Evolutionary conservation across 2,113 vertebrate genomes (phyloP), one percentile per base, ranked within the genome.

Genomic region (Salvator merianae): DNA sequence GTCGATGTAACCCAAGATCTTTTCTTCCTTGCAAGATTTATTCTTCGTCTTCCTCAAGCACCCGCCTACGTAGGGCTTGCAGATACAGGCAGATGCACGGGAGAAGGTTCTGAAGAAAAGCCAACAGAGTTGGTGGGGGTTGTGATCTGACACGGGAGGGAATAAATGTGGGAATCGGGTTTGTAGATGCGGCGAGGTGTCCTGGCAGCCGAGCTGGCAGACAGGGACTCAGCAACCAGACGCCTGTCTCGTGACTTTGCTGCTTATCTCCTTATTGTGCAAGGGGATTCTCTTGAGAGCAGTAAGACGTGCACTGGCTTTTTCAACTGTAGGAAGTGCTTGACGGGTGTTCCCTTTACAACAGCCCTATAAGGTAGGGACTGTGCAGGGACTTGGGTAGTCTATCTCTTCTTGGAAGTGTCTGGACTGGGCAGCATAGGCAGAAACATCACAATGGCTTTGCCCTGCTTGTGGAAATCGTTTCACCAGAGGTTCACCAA

Each of bases 391-490:
- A 28, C 22, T 9, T 55, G 2, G 1, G 28, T n/a, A 28, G 32
- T 1, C 14, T 24, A 6, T 3, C 47, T 40, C 3, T 16, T 3
- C 88, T 50, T 14, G 53, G 66, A 3, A 22, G 72, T 83, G 78
- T 43, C 84, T 84, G 79, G 84, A 73, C 87, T 71, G 86, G 28
- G 6, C 22, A 2, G 4, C 32, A 40, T 88, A 36, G 50, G 87
- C 81, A 16, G 7, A 80, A 38, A 12, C 14, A 9, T 2, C 24
- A 53, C 24, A 22, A 26, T n/a, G 26, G 26, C 5, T 79, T 30
- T 4, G 13, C 6, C 14, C 24, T 62, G 2, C 3, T 40, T 20
- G 36, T 28, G 16, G 30, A 66, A 43, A 28, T 13, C 28, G 13
- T 16, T 79, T 53, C 47, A 43, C 70, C 38, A 40, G 38, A 72